Conservation (phyloP, 2,888 invertebrate species). For the Tenthredo livida region DNA sequence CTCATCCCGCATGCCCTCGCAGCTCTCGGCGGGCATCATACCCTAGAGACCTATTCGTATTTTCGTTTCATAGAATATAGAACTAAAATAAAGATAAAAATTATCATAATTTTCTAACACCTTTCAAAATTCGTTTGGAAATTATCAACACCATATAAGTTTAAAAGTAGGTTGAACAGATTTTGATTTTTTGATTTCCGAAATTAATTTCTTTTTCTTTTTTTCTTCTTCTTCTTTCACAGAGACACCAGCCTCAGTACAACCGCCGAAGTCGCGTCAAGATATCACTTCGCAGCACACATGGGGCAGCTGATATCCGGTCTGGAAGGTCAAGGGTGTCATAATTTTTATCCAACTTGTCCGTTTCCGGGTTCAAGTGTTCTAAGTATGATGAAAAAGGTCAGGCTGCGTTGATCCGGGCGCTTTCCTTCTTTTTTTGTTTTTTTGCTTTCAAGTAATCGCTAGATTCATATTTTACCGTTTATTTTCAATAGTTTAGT, state of each 20-base stretch:
- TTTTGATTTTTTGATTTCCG: not conserved
- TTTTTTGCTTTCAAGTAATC: not conserved
- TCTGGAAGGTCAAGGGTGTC: conserved; percentile 84
- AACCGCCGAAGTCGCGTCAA: conserved; percentile 83
- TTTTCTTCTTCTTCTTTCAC: conserved; percentile 53
- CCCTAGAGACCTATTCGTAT: not conserved
- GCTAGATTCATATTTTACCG: no score
- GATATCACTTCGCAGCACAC: conserved; percentile 85
- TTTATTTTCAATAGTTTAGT: not conserved
- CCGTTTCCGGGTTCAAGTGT: conserved; percentile 83
- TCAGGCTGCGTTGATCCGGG: conserved; percentile 73
- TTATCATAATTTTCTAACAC: not conserved
- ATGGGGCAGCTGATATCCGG: conserved; percentile 85
- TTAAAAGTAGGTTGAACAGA: no score
- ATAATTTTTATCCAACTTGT: conserved; percentile 84
- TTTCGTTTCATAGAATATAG: not conserved
- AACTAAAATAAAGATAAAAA: not conserved
- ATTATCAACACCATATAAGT: not conserved
- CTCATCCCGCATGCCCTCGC: not conserved
- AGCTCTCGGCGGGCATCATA: no score
- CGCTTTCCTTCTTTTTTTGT: not conserved
- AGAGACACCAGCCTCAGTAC: conserved; percentile 84
- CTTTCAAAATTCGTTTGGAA: not conserved
- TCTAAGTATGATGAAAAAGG: conserved; percentile 83
- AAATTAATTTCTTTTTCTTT: not conserved